Evolutionary conservation across 1,140 invertebrate genomes (phyloP).

Genomic region (Pristionchus pacificus): DNA sequence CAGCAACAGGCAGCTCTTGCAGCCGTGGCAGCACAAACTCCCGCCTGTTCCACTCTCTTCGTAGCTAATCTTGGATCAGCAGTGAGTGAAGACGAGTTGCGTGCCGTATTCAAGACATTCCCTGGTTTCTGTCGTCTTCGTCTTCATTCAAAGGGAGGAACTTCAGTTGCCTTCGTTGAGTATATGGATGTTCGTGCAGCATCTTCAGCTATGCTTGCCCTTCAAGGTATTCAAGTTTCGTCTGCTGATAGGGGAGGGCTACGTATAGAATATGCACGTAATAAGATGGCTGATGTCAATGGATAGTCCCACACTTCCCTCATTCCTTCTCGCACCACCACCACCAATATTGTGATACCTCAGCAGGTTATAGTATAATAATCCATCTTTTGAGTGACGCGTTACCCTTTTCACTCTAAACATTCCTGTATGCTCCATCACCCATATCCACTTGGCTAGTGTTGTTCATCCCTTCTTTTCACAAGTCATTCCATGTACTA

Average conservation of each 20-base stretch:
- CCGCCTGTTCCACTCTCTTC: conserved; percentile 90
- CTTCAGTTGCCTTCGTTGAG: conserved; percentile 91
- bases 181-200: conserved; percentile 84
- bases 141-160: conserved; percentile 87
- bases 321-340: neutral
- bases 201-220: conserved; percentile 78
- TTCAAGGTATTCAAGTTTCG: conserved; percentile 87
- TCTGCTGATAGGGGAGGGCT: conserved; percentile 90
- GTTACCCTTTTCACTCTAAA: neutral
- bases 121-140: conserved; percentile 91
- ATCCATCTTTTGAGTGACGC: neutral
- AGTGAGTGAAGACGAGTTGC: conserved; percentile 90
- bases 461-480: neutral
- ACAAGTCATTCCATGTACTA: neutral
- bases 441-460: too few species aligned
- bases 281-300: conserved; percentile 78
- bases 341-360: neutral
- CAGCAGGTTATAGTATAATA: neutral
- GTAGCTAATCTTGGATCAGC: conserved; percentile 92
- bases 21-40: conserved; percentile 62
- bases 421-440: too few species aligned
- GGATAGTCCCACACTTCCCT: conserved; percentile 9
- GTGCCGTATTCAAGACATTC: conserved; percentile 89
- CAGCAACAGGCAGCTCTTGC: conserved; percentile 19
- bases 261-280: conserved; percentile 94